Conservation (phyloP, 2,113 vertebrate species). For the Coryphaenoides rupestris region DNA sequence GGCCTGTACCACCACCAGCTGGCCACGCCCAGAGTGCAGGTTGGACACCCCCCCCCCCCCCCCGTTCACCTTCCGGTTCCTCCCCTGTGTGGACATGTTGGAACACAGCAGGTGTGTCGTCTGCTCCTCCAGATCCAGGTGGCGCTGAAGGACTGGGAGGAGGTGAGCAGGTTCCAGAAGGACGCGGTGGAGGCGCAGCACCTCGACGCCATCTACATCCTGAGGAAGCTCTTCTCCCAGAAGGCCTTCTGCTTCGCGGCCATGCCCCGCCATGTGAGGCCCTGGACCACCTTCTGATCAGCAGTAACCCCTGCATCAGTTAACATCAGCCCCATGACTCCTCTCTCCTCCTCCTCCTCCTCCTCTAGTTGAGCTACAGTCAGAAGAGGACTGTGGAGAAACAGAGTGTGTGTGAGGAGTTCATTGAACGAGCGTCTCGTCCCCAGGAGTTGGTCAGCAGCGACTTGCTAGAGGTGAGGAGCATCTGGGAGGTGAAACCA, state of each 20-base stretch:
- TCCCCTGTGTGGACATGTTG: too few species aligned
- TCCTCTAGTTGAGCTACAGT: constrained; percentile 47
- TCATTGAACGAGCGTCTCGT: constrained; percentile 53
- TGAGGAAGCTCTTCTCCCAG: constrained; percentile 72
- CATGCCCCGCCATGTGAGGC: constrained; percentile 81
- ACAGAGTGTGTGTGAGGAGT: constrained; percentile 28
- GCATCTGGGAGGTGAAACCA: neutral
- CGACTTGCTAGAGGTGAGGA: constrained; percentile 63
- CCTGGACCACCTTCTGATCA: neutral
- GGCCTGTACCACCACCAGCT: constrained; percentile 81
- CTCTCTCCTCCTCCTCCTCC: neutral
- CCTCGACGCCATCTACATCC: constrained; percentile 80
- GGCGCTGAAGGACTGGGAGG: constrained; percentile 86
- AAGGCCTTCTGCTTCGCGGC: constrained; percentile 88
- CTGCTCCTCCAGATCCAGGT: constrained; percentile 51
- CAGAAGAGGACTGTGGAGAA: constrained; percentile 40
- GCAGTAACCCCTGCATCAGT: neutral
- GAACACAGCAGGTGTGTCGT: too few species aligned
- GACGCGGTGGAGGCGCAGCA: constrained; percentile 83
- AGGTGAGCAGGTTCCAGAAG: constrained; percentile 79
- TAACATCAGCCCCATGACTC: neutral
- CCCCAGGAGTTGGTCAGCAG: constrained; percentile 65
- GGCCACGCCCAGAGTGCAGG: constrained; percentile 81
- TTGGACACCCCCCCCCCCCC: constrained; percentile 48
- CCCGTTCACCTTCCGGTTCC: too few species aligned